Base-by-base conservation (phyloP, 2,888 invertebrate species). In the Harpalus rubripes region DNA sequence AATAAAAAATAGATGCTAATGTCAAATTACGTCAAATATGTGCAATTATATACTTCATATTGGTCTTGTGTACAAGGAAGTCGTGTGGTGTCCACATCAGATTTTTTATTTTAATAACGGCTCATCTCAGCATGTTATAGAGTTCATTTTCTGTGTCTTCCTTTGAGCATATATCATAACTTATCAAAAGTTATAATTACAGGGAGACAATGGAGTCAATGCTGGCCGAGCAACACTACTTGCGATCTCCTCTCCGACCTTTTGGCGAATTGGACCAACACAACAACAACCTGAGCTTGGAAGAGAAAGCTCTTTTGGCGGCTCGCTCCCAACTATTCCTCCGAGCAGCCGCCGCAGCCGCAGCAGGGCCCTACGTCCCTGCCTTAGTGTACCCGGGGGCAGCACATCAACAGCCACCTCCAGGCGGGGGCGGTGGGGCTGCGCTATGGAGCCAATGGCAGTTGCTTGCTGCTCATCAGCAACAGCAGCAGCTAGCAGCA, bases 151-250 rank as follows among this genome's bases (percentile, higher is more conserved):
- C 0, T 22, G 5, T 18, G 12, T 63, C 12, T 63, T 22, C 22
- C 8, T 63, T 1, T 1, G 22, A 63, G 63, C 22, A 18, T 18
- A 39, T 68, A 59, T 59, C 16, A 59, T 59, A 59, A 59, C 59
- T 68, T 15, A 68, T 63, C 18, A 10, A 63, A 76, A 88, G 87
- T 87, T 44, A 44, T 39, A 68, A 39, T 91, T 92, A 87, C 94
- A 96, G 97, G 92, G 97, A 97, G 92, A 96, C 96, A 85, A 97
- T 97, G 97, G 97, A 97, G 91, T 95, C 95, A 81, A 96, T 97
- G 95, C 91, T 97, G 88, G 96, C 95, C 63, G 96, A 97, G 89
- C 96, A 97, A 91, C 96, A 96, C 88, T 95, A 96, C 88, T 92
- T 96, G 87, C 94, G 96, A 74, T 95, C 96, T 79, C 95, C 95